phyloP scores from a whole-genome alignment of 92 coral and sea anemone genomes.

The Pocillopora meandrina region DNA sequence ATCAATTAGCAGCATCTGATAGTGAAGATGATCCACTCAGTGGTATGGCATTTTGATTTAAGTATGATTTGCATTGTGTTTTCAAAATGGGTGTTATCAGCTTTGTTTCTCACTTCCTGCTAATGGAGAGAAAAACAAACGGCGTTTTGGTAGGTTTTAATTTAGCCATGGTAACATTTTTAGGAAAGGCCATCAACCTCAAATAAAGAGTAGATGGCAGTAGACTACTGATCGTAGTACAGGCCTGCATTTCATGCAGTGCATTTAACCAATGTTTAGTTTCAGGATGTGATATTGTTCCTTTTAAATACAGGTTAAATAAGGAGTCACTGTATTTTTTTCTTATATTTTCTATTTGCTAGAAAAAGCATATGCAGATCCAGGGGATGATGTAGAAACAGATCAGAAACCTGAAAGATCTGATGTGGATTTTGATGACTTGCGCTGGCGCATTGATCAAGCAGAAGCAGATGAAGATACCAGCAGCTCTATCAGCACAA shows the following conservation, averaged over 20 bases:
- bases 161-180: no score
- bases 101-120: not conserved
- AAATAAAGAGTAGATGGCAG: no score
- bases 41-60: slow-evolving; percentile 27
- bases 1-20: slow-evolving; percentile 84
- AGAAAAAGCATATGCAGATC: slow-evolving; percentile 13
- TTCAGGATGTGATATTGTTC: not conserved
- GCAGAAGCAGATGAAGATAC: slow-evolving; percentile 75
- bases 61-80: not conserved
- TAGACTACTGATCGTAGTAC: no score
- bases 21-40: slow-evolving; percentile 67
- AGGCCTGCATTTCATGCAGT: no score
- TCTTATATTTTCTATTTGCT: not conserved
- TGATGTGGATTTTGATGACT: slow-evolving; percentile 50
- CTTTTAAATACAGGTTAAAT: not conserved
- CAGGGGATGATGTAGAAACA: not conserved
- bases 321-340: not conserved
- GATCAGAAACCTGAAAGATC: slow-evolving; percentile 12
- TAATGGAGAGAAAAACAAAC: not conserved
- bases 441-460: slow-evolving; percentile 69
- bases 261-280: no score
- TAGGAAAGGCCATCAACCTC: no score
- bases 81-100: not conserved
- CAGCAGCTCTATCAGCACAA: slow-evolving; percentile 52
- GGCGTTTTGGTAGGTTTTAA: no score